Conservation (phyloP, 37 sponge, comb jelly and placozoan genomes). For the Chondrilla cf. caribensis region DNA sequence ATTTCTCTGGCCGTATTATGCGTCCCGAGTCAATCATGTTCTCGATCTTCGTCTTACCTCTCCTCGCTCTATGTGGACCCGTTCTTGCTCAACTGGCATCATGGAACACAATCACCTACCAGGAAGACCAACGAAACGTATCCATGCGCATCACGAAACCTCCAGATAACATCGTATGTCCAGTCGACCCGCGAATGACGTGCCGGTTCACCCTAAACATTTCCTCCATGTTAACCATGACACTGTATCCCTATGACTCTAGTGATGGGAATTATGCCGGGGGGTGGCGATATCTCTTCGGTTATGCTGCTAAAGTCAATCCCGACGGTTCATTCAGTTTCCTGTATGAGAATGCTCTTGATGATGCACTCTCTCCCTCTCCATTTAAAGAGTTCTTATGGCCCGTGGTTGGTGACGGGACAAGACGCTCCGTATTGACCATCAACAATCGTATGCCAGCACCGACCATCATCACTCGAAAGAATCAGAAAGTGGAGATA, state of each 20-base stretch:
- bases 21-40: too few relatives aligned
- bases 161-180: background rate
- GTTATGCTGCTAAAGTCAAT: background rate
- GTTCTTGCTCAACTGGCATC: too few relatives aligned
- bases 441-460: background rate
- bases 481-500: background rate
- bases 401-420: background rate
- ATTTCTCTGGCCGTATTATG: too few relatives aligned
- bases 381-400: background rate
- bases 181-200: background rate
- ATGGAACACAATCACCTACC: too few relatives aligned
- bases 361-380: too few relatives aligned
- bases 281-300: background rate
- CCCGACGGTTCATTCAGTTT: background rate
- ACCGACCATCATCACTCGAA: background rate
- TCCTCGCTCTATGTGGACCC: too few relatives aligned
- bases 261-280: background rate
- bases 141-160: too few relatives aligned
- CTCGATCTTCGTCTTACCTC: too few relatives aligned
- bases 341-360: background rate
- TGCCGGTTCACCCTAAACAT: conserved; percentile 5
- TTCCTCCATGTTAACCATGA: conserved; percentile 17
- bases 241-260: conserved; percentile 2
- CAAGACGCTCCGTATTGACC: background rate
- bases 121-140: too few relatives aligned